These are phyloP conservation scores for Mesocricetus auratus DNA, from an alignment of 2,113 vertebrate genomes.

Conservation along the genomic window DNA sequence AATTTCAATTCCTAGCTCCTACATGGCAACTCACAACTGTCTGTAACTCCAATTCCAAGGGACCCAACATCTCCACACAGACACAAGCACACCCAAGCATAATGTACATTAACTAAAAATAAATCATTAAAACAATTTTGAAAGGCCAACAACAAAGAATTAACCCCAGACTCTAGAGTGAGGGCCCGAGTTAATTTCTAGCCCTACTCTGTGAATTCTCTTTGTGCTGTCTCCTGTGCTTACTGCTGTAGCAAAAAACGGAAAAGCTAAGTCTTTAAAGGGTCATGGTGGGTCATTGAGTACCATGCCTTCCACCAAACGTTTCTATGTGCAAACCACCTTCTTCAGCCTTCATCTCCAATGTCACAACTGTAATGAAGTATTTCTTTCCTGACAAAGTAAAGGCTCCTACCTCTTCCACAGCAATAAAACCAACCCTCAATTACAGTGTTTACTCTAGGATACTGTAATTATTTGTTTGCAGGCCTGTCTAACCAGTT, in stretches of 20 bases:
- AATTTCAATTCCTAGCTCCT: background rate
- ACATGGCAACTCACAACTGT: background rate
- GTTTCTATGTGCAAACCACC: conserved; percentile 32
- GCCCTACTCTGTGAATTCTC: background rate
- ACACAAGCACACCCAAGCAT: background rate
- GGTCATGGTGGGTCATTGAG: background rate
- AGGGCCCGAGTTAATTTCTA: background rate
- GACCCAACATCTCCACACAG: background rate
- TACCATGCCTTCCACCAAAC: background rate
- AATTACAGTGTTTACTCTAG: conserved; percentile 45
- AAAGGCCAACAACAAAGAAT: background rate
- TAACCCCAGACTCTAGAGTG: background rate
- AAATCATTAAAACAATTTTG: background rate
- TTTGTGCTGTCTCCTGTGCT: background rate
- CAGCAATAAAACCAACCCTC: background rate
- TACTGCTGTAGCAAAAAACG: background rate
- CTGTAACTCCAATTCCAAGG: background rate
- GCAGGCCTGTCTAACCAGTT: conserved; percentile 47
- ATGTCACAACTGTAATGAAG: conserved; percentile 43
- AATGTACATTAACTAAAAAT: background rate
- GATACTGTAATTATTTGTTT: conserved; percentile 48
- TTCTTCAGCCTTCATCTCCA: conserved; percentile 12
- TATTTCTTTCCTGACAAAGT: conserved; percentile 37
- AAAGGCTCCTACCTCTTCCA: conserved; percentile 41
- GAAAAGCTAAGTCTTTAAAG: conserved; percentile 14